Conservation (phyloP, 2,888 invertebrate genomes). For the Epistrophe eligans region DNA sequence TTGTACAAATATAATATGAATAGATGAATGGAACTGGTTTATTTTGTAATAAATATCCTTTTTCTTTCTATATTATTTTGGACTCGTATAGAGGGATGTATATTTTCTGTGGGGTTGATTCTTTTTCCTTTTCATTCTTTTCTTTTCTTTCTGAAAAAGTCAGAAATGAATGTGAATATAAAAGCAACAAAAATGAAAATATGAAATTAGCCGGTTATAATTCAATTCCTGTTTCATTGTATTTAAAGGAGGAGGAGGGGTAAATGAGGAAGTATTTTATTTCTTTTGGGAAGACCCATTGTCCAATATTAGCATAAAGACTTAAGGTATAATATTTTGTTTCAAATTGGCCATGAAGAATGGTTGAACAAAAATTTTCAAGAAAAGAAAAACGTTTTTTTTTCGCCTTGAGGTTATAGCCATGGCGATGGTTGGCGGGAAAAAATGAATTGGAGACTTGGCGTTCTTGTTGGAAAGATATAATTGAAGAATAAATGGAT, state of each 20-base stretch:
- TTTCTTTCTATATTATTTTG: slow-evolving; percentile 19
- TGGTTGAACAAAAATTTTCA: slow-evolving; percentile 9
- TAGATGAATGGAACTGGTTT: slow-evolving; percentile 63
- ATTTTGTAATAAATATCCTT: slow-evolving; percentile 73
- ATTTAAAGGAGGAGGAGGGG: too few relatives aligned
- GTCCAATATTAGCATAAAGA: slow-evolving; percentile 71
- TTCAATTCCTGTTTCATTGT: slow-evolving; percentile 70
- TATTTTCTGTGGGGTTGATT: slow-evolving; percentile 21
- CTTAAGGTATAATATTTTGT: slow-evolving; percentile 67
- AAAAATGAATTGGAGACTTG: neutral
- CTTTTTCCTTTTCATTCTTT: slow-evolving; percentile 18
- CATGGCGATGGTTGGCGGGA: neutral
- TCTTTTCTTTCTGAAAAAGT: neutral
- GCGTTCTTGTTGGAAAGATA: neutral
- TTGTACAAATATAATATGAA: slow-evolving; percentile 32
- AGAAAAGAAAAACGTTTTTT: slow-evolving; percentile 35
- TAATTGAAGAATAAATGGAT: slow-evolving; percentile 43
- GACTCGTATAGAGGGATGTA: slow-evolving; percentile 3
- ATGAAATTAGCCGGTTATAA: slow-evolving; percentile 72
- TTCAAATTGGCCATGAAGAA: slow-evolving; percentile 72
- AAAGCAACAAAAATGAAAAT: slow-evolving; percentile 19
- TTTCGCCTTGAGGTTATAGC: slow-evolving; percentile 28
- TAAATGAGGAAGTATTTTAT: neutral
- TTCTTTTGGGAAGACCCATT: slow-evolving; percentile 35
- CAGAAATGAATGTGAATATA: slow-evolving; percentile 30